Evolutionary conservation across 23 tunicate genomes (phyloP).

Genomic region (Diplosoma virens): DNA sequence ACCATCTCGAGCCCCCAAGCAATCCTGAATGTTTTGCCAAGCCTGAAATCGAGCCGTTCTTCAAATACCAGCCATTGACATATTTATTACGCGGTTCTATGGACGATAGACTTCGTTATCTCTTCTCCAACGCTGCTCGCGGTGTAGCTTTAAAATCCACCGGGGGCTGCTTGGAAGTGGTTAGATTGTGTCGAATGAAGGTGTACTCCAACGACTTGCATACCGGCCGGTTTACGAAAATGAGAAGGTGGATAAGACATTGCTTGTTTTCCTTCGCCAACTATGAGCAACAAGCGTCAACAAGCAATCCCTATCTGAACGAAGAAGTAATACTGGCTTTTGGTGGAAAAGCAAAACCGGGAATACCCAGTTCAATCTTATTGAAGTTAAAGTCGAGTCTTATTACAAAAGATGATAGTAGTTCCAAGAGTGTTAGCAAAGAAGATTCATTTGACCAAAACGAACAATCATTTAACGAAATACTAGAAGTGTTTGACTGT

Average conservation of each 20-base stretch:
- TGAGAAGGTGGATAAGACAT: neutral
- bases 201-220: neutral
- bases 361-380: no score
- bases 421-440: no score
- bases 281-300: neutral
- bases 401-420: no score
- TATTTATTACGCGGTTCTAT: no score
- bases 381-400: no score
- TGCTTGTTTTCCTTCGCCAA: no score
- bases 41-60: neutral
- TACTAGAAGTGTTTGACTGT: no score
- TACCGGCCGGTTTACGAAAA: neutral
- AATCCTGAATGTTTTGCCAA: no score
- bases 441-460: no score
- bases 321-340: neutral
- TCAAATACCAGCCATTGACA: neutral
- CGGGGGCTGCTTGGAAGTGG: neutral
- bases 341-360: conserved; percentile 3
- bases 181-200: neutral
- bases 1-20: neutral
- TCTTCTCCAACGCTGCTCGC: neutral
- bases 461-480: no score
- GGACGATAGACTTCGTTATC: neutral
- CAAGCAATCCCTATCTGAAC: neutral
- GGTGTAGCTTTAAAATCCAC: neutral